A percentile compares a stretch with the other conserved stretches of the same genome.
Conservation (phyloP, 92 coral and sea anemone genomes). For the Paramuricea clavata region DNA sequence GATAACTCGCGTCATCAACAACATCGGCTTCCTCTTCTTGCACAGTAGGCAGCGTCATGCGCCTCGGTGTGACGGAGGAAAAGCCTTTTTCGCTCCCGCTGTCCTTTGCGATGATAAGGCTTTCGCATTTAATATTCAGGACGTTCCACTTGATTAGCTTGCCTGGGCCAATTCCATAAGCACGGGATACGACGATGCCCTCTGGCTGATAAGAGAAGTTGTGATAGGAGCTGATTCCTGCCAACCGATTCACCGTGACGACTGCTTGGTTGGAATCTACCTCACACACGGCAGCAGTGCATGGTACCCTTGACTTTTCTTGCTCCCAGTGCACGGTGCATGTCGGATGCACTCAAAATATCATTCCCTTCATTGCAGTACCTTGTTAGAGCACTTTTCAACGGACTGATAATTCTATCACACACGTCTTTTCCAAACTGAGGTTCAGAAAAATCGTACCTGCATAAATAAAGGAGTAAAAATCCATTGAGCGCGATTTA, state of each 20-base stretch:
- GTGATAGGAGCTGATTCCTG: constrained; percentile 65
- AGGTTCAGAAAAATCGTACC: too few species aligned
- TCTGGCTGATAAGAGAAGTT: constrained; percentile 44
- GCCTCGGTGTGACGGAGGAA: too few species aligned
- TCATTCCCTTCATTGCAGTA: constrained; percentile 67
- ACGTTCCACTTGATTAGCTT: not conserved
- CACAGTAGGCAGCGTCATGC: too few species aligned
- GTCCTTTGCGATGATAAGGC: too few species aligned
- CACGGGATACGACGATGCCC: constrained; percentile 55
- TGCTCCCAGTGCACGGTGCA: constrained; percentile 58
- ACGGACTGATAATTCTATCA: constrained; percentile 13
- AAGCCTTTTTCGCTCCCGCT: too few species aligned
- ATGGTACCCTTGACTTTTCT: constrained; percentile 67
- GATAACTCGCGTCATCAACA: too few species aligned
- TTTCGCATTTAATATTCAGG: too few species aligned
- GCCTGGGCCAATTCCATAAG: constrained; percentile 63
- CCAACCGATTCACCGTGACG: constrained; percentile 50
- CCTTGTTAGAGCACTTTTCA: not conserved
- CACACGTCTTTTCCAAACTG: not conserved
- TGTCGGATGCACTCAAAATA: constrained; percentile 51
- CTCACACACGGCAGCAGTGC: constrained; percentile 57
- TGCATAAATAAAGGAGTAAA: too few species aligned
- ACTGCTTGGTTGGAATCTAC: constrained; percentile 16
- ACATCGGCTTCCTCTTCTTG: too few species aligned
- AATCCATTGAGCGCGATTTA: too few species aligned